Evolutionary conservation across 35 echinoderm and acorn worm species (phyloP), one percentile per base, ranked within the genome.

Genomic region (Acanthaster planci): DNA sequence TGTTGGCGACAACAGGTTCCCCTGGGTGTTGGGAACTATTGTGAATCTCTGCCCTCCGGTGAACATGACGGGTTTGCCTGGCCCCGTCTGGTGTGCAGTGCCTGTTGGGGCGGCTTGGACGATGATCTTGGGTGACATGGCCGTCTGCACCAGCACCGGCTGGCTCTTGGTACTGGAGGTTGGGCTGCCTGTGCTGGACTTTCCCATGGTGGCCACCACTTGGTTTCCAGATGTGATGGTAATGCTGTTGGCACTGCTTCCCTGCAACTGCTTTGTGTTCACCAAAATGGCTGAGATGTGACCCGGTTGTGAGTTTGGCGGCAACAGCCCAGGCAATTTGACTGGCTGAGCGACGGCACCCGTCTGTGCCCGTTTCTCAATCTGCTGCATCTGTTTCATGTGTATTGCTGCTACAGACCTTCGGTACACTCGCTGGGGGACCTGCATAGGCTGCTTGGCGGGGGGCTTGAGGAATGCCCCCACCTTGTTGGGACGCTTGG

Each of bases 81-180:
- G n/a, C 1, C 26, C 64, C 22, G 32, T 60, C n/a, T 39, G 39
- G 6, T 78, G 81, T 31, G 52, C 27, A 8, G 87, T 51, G 40
- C 81, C 78, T 37, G 78, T 53, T 10, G 87, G 34, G 52, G 87
- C 78, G 18, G 87, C 87, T 47, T 89, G 87, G 39, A 89, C 87
- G 36, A 89, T 80, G 51, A 89, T 89, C 75, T 89, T 89, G 36
- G 77, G 77, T 4, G 87, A 89, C 16, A 89, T 51, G 12, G 78
- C 79, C 19, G 87, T 67, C 40, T 89, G 87, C 78, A 89, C 60
- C 19, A 89, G 59, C 37, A 89, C 60, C 1, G 87, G 87, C 64
- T 72, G 64, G 64, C 64, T 72, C 64, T 72, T 72, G 14, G 64
- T 26, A 72, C 10, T 72, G 23, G 64, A 72, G 14, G 64, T 72